Conservation (phyloP, 1,140 invertebrate species). For the Drosophila repleta region DNA sequence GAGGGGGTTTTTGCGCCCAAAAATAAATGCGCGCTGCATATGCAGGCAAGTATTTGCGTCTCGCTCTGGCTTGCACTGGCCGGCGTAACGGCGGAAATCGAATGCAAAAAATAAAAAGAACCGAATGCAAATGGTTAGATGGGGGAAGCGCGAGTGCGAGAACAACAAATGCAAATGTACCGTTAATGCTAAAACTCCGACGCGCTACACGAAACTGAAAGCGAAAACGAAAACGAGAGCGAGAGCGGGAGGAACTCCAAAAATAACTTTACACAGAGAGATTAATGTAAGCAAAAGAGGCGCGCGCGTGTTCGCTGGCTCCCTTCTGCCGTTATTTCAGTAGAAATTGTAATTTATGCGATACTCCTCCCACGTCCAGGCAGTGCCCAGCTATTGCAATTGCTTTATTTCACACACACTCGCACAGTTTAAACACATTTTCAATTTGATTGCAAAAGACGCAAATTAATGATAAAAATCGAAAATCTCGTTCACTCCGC, state of each 20-base stretch:
- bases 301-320: neutral
- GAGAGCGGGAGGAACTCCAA: slow-evolving; percentile 52
- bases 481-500: slow-evolving; percentile 4
- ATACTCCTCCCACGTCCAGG: neutral
- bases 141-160: neutral
- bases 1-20: slow-evolving; percentile 43
- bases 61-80: neutral
- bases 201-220: slow-evolving; percentile 12
- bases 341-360: slow-evolving; percentile 29
- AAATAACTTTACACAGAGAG: slow-evolving; percentile 55
- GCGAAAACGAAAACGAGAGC: slow-evolving; percentile 26
- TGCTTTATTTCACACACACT: neutral
- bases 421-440: neutral
- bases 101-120: slow-evolving; percentile 23
- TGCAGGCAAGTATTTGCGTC: slow-evolving; percentile 2
- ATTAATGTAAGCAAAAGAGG: slow-evolving; percentile 53
- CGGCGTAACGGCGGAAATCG: slow-evolving; percentile 52
- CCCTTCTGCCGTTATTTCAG: slow-evolving; percentile 1
- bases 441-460: slow-evolving; percentile 9
- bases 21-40: slow-evolving; percentile 37
- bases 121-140: neutral
- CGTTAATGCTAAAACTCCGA: slow-evolving; percentile 34
- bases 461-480: slow-evolving; percentile 5
- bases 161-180: slow-evolving; percentile 47
- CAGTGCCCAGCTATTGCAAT: slow-evolving; percentile 5